Base-by-base conservation (phyloP, 2,797 vertebrate species). In the Chrosomus eos region DNA sequence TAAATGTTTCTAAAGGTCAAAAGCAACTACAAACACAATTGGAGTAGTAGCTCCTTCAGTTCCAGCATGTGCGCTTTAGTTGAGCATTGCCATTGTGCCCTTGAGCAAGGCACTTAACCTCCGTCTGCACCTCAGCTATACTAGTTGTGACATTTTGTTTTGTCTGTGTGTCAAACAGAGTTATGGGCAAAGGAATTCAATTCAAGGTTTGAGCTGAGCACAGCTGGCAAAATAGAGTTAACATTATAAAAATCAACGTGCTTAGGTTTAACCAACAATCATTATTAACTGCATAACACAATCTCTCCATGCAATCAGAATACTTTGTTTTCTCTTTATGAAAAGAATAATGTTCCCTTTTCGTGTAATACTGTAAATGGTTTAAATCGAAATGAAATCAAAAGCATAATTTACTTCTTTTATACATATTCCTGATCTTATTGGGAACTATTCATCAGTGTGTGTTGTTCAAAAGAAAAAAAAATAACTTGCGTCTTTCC, bases 71-170 rank as follows among this genome's bases (percentile, higher is more conserved):
- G 72, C 45, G 38, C 72, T 83, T 66, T 83, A 33, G 60, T 51
- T 66, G 80, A 71, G 80, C 38, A 33, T 72, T 55, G 33, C 64
- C 77, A 40, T 81, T 81, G 33, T 62, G 53, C 70, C 81, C 82
- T 75, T 36, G 31, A 83, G 73, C 43, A 38, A 53, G 60, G 48
- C 82, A 76, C 45, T 67, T 83, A 83, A 68, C 73, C 73, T 76
- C 43, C 4, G 4, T 83, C 72, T 43, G 72, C 73, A 67, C 82
- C 82, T 83, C 73, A 76, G 19, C 82, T 68, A 28, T 55, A 76
- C 82, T 55, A 53, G 60, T 67, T 83, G 45, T 83, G 82, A 83
- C 82, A 76, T 76, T 76, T 76, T 75, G 73, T 67, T 75, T 83
- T 67, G 73, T 68, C 73, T 76, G 28, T 66, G 48, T 83, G 73